Base-by-base conservation (phyloP, 2,888 invertebrate species). In the Disparrhopalites patrizii region DNA sequence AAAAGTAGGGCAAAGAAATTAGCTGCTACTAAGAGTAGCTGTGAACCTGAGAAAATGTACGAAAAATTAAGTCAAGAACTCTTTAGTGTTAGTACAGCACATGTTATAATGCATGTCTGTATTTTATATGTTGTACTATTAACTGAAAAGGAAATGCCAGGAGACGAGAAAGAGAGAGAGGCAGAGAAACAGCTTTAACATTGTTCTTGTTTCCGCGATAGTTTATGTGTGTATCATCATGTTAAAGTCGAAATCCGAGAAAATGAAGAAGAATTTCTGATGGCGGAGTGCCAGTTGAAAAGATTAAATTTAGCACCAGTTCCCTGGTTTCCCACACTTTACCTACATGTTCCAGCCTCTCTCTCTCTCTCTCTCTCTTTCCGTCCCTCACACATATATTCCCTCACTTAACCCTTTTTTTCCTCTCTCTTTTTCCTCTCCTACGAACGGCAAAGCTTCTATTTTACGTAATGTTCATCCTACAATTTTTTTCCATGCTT, bases 221-320 rank as follows among this genome's bases (percentile, higher is more conserved):
- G 51, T n/a, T 2, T 30, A n/a, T n/a, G n/a, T n/a, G 3, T 10
- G 50, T 31, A 51, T 36, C 51, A 61, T 51, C 51, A 38, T 10
- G 51, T 23, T n/a, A n/a, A n/a, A n/a, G n/a, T n/a, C n/a, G n/a
- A n/a, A n/a, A n/a, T n/a, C n/a, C n/a, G n/a, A 61, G 51, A 38
- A 51, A 61, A 51, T 51, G 38, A 31, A 36, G 27, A 52, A 61
- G 61, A 51, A 52, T 51, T 51, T 61, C 36, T 38, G 36, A 61
- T 61, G 61, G 61, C 61, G 61, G 27, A 13, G 23, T 61, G 61
- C 51, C 61, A 61, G 52, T 61, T 36, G 38, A 61, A 23, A 13
- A 61, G 61, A 61, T 61, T 61, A 61, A 61, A 51, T 61, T 61
- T 51, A 61, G 61, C 61, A 61, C 52, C 20, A 51, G 51, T 51